Percentiles rank a stretch among this genome's conserved stretches.
These are phyloP conservation scores for Lophochroa leadbeateri DNA, from an alignment of 2,113 vertebrate genomes.

Conservation along the genomic window DNA sequence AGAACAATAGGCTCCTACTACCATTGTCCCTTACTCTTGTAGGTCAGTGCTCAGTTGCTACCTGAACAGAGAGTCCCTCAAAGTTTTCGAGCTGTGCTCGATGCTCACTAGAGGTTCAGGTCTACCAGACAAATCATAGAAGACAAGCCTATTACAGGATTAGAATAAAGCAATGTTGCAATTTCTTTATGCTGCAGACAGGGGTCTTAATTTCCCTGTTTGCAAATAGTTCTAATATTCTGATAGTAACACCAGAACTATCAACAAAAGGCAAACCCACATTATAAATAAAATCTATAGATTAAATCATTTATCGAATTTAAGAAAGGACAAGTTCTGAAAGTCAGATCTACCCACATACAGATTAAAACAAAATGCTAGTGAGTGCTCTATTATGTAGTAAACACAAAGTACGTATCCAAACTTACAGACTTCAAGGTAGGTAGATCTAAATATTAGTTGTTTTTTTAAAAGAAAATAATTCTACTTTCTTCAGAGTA, in stretches of 20 bases:
- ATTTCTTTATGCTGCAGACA: background rate
- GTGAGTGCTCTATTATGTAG: background rate
- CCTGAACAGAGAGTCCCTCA: background rate
- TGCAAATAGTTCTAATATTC: background rate
- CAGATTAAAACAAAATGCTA: background rate
- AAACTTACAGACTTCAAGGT: background rate
- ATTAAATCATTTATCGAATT: background rate
- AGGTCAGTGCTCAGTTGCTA: background rate
- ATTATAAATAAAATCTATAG: background rate
- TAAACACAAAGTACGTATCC: background rate
- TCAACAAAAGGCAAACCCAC: background rate
- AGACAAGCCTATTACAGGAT: background rate
- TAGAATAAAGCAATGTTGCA: background rate
- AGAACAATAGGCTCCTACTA: background rate
- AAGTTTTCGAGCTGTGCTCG: background rate
- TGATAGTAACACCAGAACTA: background rate
- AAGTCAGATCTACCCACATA: background rate
- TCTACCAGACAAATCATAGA: background rate
- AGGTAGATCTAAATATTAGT: background rate
- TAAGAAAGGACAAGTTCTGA: background rate
- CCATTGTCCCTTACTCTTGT: background rate
- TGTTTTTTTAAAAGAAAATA: background rate
- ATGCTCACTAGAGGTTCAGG: background rate
- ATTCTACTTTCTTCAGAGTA: background rate
- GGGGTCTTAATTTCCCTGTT: background rate